Percentiles rank a stretch among this genome's conserved stretches.
Conservation (phyloP, 2,888 invertebrate species). For the Podotricha telesiphe region DNA sequence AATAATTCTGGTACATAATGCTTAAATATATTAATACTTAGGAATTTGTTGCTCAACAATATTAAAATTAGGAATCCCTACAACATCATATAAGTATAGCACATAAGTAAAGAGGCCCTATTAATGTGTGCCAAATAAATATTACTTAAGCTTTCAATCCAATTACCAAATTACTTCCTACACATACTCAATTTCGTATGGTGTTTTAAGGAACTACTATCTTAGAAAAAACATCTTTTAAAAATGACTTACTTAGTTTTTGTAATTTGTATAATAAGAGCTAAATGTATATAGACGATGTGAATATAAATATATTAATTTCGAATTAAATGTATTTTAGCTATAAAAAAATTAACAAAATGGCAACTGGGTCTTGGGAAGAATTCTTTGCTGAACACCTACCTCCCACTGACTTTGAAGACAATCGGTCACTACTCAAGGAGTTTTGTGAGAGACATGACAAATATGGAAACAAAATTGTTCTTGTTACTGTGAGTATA, state of each 20-base stretch:
- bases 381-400: conserved; percentile 92
- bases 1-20: not conserved
- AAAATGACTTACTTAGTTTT: not conserved
- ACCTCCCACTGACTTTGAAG: conserved; percentile 90
- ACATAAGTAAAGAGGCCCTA: conserved; percentile 13
- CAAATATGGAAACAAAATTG: conserved; percentile 87
- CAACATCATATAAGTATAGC: conserved; percentile 20
- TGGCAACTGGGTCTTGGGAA: conserved; percentile 87
- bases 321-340: not conserved
- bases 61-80: conserved; percentile 30
- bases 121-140: conserved; percentile 32
- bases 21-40: not conserved
- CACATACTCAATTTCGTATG: not conserved
- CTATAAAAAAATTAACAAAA: conserved; percentile 36
- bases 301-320: not conserved
- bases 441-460: conserved; percentile 89
- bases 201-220: not conserved
- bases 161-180: conserved; percentile 34
- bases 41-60: not conserved
- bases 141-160: conserved; percentile 34
- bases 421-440: conserved; percentile 87
- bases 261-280: not conserved
- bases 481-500: conserved; percentile 89
- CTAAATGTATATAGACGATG: not conserved
- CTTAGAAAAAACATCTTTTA: not conserved